Evolutionary conservation across 2,797 vertebrate species (phyloP).

Genomic region (Eulemur rubriventer): DNA sequence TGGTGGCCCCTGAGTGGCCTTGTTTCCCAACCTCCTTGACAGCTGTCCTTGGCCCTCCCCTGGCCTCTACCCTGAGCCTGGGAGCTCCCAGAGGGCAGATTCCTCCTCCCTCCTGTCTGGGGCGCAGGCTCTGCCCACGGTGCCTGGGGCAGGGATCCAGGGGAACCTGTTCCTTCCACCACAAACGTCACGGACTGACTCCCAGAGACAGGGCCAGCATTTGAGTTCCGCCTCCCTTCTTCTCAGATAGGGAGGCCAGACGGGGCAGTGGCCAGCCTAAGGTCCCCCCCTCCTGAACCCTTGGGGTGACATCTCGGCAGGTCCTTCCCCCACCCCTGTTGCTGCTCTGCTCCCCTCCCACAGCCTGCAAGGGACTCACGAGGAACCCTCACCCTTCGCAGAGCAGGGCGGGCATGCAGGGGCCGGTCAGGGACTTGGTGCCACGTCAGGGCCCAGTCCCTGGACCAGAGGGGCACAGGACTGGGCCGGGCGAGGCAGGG

Average conservation of each 20-base stretch:
- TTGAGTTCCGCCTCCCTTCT: background rate
- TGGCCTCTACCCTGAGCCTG: background rate
- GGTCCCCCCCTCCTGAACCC: background rate
- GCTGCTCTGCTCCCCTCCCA: background rate
- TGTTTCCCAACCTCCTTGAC: background rate
- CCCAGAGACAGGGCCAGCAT: background rate
- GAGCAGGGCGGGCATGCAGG: background rate
- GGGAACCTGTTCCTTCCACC: constrained; percentile 44
- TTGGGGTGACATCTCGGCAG: background rate
- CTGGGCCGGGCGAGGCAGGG: fast-evolving
- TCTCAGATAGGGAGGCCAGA: background rate
- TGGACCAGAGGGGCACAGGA: background rate
- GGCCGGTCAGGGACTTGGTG: fast-evolving
- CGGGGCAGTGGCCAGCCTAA: background rate
- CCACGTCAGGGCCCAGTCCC: background rate
- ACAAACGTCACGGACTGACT: background rate
- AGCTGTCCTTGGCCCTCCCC: background rate
- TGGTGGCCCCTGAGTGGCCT: background rate
- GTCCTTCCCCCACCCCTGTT: background rate
- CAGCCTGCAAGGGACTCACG: background rate
- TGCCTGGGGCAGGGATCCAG: background rate
- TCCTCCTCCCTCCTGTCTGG: background rate
- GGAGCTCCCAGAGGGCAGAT: background rate
- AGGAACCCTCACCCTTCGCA: background rate
- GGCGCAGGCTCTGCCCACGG: background rate